Evolutionary conservation across 2,888 invertebrate species (phyloP), one percentile per base, ranked within the genome.

Genomic region (Corbicula japonica): DNA sequence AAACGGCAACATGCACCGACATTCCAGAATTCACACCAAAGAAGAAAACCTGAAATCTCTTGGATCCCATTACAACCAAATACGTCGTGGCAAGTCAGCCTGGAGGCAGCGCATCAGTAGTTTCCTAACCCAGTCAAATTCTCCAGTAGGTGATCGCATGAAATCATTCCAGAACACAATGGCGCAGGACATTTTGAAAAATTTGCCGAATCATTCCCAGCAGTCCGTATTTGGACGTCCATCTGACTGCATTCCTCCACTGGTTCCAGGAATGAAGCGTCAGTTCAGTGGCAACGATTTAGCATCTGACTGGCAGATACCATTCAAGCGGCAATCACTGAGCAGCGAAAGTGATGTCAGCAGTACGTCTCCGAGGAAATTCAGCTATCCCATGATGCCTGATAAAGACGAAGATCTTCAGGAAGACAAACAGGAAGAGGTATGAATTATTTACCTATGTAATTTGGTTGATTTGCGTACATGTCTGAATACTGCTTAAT

Each of bases 1-100:
- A 18, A 97, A 97, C 92, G 97, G 97, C 32, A 97, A 97, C 93
- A 97, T 97, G 97, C 97, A 97, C 91, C 94, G 97, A 46, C 97
- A 97, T 93, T 95, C 96, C 95, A 95, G 96, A 76, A 96, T 96
- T 1, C 96, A 96, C 92, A 95, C 95, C 44, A 92, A 92, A 69
- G 87, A 89, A 60, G 86, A 83, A 60, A 86, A 81, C 50, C 62
- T 86, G 50, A 78, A 76, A 38, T 80, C 84, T 18, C 46, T 77
- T 10, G 83, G 83, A 52, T 56, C 54, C 26, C 74, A 74, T 41
- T 63, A 70, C 35, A 66, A 68, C 41, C 81, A 79, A 38, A 69
- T 70, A 46, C 58, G 82, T 10, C 68, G 80, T 12, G 77, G 79
- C 15, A 85, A 83, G 23, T 77, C 79, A 1, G 76, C 74, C 46